phyloP scores from a whole-genome alignment of 2,888 invertebrate species.

The Gryllus longicercus region DNA sequence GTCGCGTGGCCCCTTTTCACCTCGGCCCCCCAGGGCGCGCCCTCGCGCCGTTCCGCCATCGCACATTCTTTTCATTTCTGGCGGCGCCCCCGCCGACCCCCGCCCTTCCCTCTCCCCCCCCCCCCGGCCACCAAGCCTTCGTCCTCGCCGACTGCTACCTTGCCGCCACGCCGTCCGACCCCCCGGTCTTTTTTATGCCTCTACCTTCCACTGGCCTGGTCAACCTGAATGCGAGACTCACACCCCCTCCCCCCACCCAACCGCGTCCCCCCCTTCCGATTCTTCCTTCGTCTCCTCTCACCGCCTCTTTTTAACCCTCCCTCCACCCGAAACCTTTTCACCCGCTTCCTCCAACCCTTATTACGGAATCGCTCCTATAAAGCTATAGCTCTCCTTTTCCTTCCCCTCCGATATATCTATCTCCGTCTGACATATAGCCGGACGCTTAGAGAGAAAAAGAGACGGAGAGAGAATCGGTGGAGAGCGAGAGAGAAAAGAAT shows the following conservation, averaged over 20 bases:
- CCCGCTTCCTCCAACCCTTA: neutral
- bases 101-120: slow-evolving; percentile 29
- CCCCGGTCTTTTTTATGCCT: slow-evolving; percentile 23
- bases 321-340: neutral
- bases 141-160: slow-evolving; percentile 30
- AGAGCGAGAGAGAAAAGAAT: slow-evolving; percentile 23
- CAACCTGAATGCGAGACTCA: slow-evolving; percentile 29
- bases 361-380: slow-evolving; percentile 17
- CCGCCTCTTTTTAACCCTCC: neutral
- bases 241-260: neutral
- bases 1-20: slow-evolving; percentile 12
- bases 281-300: neutral
- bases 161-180: slow-evolving; percentile 23
- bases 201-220: slow-evolving; percentile 31
- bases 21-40: slow-evolving; percentile 25
- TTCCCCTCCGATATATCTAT: slow-evolving; percentile 17
- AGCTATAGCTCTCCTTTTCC: neutral
- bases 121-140: neutral
- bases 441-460: slow-evolving; percentile 23
- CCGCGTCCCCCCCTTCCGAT: neutral
- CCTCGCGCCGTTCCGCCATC: slow-evolving; percentile 22
- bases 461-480: slow-evolving; percentile 19
- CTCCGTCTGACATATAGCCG: slow-evolving; percentile 19
- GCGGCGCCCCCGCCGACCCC: neutral
- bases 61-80: slow-evolving; percentile 22